Evolutionary conservation across 2,888 invertebrate species (phyloP).

Genomic region (Erannis defoliaria): DNA sequence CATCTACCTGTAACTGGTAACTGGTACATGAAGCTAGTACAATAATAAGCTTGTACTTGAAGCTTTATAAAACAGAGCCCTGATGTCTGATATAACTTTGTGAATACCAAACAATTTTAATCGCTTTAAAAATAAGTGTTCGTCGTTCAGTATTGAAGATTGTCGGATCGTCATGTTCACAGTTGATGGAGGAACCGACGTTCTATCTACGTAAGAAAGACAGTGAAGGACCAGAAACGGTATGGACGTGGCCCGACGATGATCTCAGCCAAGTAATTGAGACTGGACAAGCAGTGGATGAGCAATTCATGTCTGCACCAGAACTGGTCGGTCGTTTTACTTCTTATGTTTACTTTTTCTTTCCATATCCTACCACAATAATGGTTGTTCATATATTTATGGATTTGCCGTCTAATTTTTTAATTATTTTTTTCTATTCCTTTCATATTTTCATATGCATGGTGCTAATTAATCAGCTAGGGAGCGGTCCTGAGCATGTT

Average conservation of each 20-base stretch:
- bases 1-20: no score
- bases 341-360: not conserved
- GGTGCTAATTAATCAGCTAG: no score
- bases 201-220: constrained; percentile 55
- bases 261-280: constrained; percentile 52
- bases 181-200: constrained; percentile 58
- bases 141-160: not conserved
- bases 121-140: not conserved
- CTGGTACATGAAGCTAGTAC: no score
- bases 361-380: not conserved
- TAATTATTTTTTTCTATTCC: no score
- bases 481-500: no score
- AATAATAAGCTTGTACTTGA: no score
- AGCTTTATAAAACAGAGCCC: no score
- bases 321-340: constrained; percentile 26
- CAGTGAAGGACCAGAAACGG: constrained; percentile 26
- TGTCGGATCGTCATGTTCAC: not conserved
- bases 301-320: constrained; percentile 44
- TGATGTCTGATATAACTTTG: no score
- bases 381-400: no score
- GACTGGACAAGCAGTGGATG: constrained; percentile 54
- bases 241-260: constrained; percentile 70
- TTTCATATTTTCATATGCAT: no score
- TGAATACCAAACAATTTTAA: no score
- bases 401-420: no score